Evolutionary conservation across 2,888 invertebrate genomes (phyloP).

Genomic region (Oxycera nigricornis): DNA sequence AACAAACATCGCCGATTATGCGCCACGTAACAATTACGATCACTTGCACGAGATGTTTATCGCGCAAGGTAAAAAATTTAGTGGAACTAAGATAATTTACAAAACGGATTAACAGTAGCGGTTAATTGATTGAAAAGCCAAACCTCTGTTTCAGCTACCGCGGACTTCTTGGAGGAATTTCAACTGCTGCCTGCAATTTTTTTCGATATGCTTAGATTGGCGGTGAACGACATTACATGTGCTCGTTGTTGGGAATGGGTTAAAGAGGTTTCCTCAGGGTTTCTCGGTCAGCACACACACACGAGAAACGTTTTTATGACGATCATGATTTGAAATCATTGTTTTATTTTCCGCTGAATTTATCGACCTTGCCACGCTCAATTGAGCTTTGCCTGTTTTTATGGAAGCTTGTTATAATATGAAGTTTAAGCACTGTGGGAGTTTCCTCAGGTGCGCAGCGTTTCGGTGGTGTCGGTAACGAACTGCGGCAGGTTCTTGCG

Average conservation of each 20-base stretch:
- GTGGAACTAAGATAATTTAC: not conserved
- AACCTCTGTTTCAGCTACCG: not conserved
- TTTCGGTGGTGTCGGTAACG: too few species aligned
- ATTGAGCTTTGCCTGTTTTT: not conserved
- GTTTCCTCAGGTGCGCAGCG: too few species aligned
- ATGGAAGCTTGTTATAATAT: not conserved
- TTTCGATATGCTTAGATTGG: not conserved
- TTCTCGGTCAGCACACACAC: not conserved
- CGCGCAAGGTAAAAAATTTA: not conserved
- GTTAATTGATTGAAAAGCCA: conserved; percentile 13
- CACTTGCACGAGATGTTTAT: not conserved
- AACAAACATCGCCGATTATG: too few species aligned
- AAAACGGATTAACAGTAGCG: conserved; percentile 23
- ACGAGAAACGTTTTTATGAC: not conserved
- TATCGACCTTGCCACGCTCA: not conserved
- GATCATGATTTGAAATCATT: not conserved
- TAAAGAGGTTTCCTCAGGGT: not conserved
- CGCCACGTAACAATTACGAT: not conserved
- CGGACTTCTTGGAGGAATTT: not conserved
- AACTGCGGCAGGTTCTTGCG: too few species aligned
- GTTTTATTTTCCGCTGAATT: not conserved
- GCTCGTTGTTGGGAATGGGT: not conserved
- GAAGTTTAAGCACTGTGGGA: not conserved
- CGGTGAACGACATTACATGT: not conserved
- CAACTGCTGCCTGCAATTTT: not conserved